Evolutionary conservation across 1,140 invertebrate species (phyloP), one percentile per base, ranked within the genome.

Genomic region (Pseudomyrmex dendroicus): DNA sequence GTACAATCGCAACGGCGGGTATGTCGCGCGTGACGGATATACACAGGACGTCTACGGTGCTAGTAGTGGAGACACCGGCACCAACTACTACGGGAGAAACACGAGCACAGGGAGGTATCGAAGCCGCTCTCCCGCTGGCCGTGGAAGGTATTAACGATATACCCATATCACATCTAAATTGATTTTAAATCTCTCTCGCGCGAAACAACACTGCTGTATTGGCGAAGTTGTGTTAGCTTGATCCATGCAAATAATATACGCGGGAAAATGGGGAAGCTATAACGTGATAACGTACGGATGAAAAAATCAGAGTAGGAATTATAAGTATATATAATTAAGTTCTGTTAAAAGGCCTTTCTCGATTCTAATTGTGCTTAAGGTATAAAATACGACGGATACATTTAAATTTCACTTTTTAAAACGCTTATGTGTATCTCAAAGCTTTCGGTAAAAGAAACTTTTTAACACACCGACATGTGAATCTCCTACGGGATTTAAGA

Each of bases 91-190:
- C 68, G 90, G 90, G 87, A 94, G 94, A 91, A 92, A 93, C 86
- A 93, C 92, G 57, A 91, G 92, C 76, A 92, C 93, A 84, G 94
- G 94, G 84, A 95, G 95, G 91, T 95, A 95, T 90, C 91, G 95
- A 84, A 95, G 93, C 90, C 95, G 95, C 66, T 95, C 95, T 61
- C 95, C 95, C 73, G 93, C 94, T 89, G 93, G 93, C 91, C 94
- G 95, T 92, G 94, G 93, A 92, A 95, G 94, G 94, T 95, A 95
- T 90, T 91, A 88, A 91, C 67, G 90, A 91, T 87, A 35, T 35
- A 90, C 86, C 92, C 66, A 90, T 83, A 87, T 85, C 80, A 83
- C 84, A 78, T 89, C 86, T 67, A 89, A 89, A 86, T 35, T 86
- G 82, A 83, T 78, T 84, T 77, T 73, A 76, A 68, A 25, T 25